phyloP scores from a whole-genome alignment of 2,113 vertebrate species.

The Bubalus kerabau region DNA sequence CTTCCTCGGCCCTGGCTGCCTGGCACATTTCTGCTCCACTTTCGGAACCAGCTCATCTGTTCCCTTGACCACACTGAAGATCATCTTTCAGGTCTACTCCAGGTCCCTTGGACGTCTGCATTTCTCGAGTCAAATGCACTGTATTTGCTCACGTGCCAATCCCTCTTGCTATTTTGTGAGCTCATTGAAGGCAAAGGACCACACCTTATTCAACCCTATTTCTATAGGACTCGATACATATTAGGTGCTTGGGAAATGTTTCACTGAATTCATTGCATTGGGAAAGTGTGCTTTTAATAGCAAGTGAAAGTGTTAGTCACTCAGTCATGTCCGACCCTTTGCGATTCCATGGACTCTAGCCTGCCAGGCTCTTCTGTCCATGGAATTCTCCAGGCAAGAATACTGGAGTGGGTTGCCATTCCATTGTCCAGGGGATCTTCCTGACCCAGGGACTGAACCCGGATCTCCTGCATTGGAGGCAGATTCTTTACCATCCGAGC shows the following conservation, averaged over 20 bases:
- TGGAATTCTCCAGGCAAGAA: neutral
- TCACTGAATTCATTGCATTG: neutral
- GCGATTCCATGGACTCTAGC: neutral
- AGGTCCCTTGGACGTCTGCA: neutral
- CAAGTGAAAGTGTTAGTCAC: neutral
- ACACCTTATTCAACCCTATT: neutral
- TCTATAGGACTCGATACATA: neutral
- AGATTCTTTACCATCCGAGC: neutral
- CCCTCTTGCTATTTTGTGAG: neutral
- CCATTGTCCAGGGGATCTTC: neutral
- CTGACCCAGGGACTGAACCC: neutral
- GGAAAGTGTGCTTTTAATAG: neutral
- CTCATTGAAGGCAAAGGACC: neutral
- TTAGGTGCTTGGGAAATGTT: neutral
- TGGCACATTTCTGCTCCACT: neutral
- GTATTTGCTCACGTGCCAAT: accelerated
- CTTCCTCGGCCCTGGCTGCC: neutral
- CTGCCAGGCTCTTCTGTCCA: neutral
- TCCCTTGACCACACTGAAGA: neutral
- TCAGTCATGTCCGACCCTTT: neutral
- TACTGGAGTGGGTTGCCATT: neutral
- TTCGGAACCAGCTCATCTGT: neutral
- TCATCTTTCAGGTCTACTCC: neutral
- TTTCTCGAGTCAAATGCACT: too few species aligned
- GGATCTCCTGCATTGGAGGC: neutral